These are phyloP conservation scores for Otus sunia DNA, from an alignment of 2,113 vertebrate genomes.

Conservation along the genomic window DNA sequence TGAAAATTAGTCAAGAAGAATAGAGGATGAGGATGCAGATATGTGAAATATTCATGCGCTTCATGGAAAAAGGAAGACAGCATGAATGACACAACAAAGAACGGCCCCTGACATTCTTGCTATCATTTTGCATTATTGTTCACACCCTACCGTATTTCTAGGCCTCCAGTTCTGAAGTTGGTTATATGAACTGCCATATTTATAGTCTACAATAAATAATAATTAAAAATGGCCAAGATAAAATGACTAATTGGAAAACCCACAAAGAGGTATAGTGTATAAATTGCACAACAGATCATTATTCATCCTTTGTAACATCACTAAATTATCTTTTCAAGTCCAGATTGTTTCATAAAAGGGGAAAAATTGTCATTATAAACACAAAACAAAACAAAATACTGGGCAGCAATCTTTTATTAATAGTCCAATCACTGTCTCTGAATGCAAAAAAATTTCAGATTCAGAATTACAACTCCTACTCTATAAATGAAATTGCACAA, in stretches of 20 bases:
- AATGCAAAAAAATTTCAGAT: neutral
- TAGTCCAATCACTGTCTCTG: neutral
- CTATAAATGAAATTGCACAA: neutral
- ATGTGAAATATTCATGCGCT: conserved; percentile 99
- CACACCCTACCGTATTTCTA: conserved; percentile 88
- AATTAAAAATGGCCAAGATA: conserved; percentile 71
- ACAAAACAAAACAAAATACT: conserved; percentile 5
- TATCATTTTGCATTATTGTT: conserved; percentile 89
- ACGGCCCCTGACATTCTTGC: conserved; percentile 89
- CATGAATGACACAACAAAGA: conserved; percentile 99
- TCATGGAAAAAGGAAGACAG: conserved; percentile 85
- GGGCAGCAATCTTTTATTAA: conserved; percentile 45
- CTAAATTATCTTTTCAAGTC: conserved; percentile 10
- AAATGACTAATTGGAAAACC: conserved; percentile 51
- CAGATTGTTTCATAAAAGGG: neutral
- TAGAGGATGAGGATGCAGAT: conserved; percentile 91
- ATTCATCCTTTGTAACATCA: neutral
- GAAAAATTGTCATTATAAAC: neutral
- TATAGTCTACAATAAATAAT: conserved; percentile 64
- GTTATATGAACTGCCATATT: conserved; percentile 70
- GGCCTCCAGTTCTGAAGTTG: conserved; percentile 73
- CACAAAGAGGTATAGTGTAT: neutral
- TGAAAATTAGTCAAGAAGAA: conserved; percentile 98
- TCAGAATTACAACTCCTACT: neutral
- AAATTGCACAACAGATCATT: conserved; percentile 12